Evolutionary conservation across 2,888 invertebrate species (phyloP).

Genomic region (Saturnia pavonia): DNA sequence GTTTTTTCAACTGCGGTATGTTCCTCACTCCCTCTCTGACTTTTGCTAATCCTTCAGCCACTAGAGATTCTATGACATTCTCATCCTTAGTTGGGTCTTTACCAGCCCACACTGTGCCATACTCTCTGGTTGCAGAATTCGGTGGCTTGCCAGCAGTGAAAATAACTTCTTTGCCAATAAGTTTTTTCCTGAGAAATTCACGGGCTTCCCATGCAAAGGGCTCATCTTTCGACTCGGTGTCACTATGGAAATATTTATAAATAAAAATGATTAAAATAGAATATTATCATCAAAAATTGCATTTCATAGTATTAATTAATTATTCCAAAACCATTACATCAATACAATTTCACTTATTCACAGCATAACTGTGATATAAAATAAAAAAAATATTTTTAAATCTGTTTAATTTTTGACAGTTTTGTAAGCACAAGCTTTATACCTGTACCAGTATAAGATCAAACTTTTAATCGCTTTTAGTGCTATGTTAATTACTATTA

Average conservation of each 20-base stretch:
- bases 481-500: too few relatives aligned
- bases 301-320: not conserved
- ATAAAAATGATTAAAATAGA: not conserved
- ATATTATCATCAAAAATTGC: not conserved
- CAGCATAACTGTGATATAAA: not conserved
- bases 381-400: not conserved
- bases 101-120: conserved; percentile 93
- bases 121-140: conserved; percentile 90
- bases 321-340: not conserved
- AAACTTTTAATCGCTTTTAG: too few relatives aligned
- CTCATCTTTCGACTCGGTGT: conserved; percentile 90
- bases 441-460: too few relatives aligned
- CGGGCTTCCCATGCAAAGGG: conserved; percentile 99
- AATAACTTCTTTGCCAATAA: conserved; percentile 94
- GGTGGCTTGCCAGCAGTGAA: conserved; percentile 93
- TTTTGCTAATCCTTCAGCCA: conserved; percentile 94
- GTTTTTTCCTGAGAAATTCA: conserved; percentile 95
- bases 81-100: conserved; percentile 90
- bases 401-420: too few relatives aligned
- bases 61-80: conserved; percentile 93
- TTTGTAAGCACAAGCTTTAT: not conserved
- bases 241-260: conserved; percentile 61
- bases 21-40: conserved; percentile 85
- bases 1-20: conserved; percentile 83
- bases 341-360: not conserved